These are phyloP conservation scores for Merops nubicus DNA, from an alignment of 2,113 vertebrate species.

Conservation along the genomic window DNA sequence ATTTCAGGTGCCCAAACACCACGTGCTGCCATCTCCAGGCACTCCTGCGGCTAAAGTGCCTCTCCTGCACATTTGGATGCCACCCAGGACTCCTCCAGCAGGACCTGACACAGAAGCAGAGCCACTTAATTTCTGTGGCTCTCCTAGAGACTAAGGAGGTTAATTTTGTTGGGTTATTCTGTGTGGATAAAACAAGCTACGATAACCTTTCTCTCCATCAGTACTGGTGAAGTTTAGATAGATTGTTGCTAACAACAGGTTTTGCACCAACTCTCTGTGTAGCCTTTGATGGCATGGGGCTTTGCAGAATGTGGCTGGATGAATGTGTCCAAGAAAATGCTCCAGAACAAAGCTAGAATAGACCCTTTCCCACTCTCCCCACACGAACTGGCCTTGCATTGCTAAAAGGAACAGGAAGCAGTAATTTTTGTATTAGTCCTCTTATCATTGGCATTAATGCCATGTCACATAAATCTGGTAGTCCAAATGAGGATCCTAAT, in stretches of 20 bases:
- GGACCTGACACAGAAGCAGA: not conserved
- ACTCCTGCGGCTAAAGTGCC: not conserved
- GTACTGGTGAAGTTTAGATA: not conserved
- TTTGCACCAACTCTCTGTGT: not conserved
- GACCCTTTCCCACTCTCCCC: not conserved
- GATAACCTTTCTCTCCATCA: not conserved
- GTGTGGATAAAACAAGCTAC: not conserved
- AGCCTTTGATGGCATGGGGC: not conserved
- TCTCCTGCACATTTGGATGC: not conserved
- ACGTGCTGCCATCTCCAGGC: not conserved
- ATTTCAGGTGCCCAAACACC: not conserved
- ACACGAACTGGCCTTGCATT: fast-evolving
- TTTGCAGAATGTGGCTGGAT: not conserved
- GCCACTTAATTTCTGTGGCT: not conserved
- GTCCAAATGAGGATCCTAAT: not conserved
- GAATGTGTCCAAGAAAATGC: fast-evolving
- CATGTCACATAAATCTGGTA: not conserved
- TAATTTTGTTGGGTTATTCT: not conserved
- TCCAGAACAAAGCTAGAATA: not conserved
- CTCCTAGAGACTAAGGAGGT: not conserved
- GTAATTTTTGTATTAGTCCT: not conserved
- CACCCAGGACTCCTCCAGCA: not conserved
- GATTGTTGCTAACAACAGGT: not conserved
- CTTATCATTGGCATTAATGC: not conserved
- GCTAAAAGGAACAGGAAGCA: not conserved